A percentile compares a stretch with the other conserved stretches of the same genome.
phyloP scores from a whole-genome alignment of 2,888 invertebrate species.

The Latheticus oryzae region DNA sequence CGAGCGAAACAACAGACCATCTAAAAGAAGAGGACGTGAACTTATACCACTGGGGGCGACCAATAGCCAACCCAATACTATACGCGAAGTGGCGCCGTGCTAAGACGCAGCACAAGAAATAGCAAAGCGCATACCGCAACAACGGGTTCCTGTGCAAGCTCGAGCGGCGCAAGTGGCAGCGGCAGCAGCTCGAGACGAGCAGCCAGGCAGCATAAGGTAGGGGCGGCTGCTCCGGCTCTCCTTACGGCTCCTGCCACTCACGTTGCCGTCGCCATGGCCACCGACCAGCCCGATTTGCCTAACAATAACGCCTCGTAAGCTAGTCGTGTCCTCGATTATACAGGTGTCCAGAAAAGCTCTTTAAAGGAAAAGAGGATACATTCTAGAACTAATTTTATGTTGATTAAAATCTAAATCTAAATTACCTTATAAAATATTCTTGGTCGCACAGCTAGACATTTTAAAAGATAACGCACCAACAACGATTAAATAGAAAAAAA shows the following conservation, averaged over 20 bases:
- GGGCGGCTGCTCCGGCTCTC: constrained; percentile 61
- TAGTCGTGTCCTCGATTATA: no score
- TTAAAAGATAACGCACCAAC: no score
- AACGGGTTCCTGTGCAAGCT: constrained; percentile 78
- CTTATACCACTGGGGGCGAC: constrained; percentile 71
- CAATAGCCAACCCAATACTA: constrained; percentile 60
- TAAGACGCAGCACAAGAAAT: constrained; percentile 68
- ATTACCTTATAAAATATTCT: no score
- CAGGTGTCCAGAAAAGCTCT: no score
- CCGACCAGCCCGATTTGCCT: constrained; percentile 62
- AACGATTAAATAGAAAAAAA: no score
- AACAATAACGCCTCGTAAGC: no score
- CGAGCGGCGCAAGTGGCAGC: constrained; percentile 67
- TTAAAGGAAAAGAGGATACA: no score
- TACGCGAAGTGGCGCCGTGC: constrained; percentile 67
- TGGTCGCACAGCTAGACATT: no score
- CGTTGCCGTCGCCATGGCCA: constrained; percentile 61
- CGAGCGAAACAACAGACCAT: constrained; percentile 17
- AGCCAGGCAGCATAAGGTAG: constrained; percentile 64
- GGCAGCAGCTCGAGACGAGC: constrained; percentile 63
- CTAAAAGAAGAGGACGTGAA: constrained; percentile 52
- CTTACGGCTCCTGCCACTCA: constrained; percentile 53
- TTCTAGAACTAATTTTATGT: no score
- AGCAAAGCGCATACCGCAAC: constrained; percentile 66
- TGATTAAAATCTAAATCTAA: no score